Conservation (phyloP, 2,888 invertebrate genomes). For the Trachelus troglodyta region DNA sequence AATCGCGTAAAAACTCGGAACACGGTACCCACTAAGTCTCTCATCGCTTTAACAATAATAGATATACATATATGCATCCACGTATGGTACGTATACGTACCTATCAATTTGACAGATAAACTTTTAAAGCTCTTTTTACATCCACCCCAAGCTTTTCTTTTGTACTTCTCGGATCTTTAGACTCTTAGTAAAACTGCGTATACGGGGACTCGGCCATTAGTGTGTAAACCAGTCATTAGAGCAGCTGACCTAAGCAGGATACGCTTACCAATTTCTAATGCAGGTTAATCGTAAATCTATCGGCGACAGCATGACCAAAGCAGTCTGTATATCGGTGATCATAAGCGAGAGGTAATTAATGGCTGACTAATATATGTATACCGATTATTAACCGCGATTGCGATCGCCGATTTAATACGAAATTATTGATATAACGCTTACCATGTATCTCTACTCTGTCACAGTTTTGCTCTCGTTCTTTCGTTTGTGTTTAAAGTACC, state of each 20-base stretch:
- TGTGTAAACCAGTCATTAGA: slow-evolving; percentile 29
- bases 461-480: slow-evolving; percentile 29
- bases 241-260: slow-evolving; percentile 41
- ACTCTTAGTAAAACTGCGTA: background rate
- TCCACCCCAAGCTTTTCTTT: background rate
- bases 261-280: slow-evolving; percentile 36
- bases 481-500: slow-evolving; percentile 12
- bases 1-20: background rate
- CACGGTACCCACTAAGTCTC: background rate
- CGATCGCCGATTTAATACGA: slow-evolving; percentile 47
- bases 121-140: background rate
- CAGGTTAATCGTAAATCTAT: slow-evolving; percentile 42
- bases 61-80: background rate
- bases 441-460: background rate
- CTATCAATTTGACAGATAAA: background rate
- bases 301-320: slow-evolving; percentile 43
- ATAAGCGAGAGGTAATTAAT: slow-evolving; percentile 52
- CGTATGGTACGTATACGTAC: background rate
- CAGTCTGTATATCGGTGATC: slow-evolving; percentile 38
- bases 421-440: slow-evolving; percentile 41
- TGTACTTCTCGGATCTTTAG: background rate
- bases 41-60: background rate
- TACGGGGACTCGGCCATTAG: background rate
- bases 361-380: slow-evolving; percentile 51
- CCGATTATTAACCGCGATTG: slow-evolving; percentile 52